These are phyloP conservation scores for Triops longicaudatus DNA, from an alignment of 1,140 invertebrate genomes.

Conservation along the genomic window DNA sequence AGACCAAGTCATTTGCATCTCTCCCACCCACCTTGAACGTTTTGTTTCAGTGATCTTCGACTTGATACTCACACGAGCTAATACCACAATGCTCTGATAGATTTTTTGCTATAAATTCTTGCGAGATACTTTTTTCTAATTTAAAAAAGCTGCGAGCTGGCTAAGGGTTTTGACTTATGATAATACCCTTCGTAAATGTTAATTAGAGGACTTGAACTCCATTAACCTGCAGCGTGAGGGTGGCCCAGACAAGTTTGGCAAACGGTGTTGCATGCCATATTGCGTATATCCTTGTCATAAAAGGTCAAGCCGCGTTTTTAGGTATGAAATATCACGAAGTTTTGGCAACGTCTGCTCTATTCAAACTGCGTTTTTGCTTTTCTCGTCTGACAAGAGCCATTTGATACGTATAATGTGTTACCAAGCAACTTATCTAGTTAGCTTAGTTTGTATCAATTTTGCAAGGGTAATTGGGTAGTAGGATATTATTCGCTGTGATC, in stretches of 20 bases:
- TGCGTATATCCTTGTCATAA: not conserved
- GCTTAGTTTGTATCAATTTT: not conserved
- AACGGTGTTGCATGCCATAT: not conserved
- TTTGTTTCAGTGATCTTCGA: too few species aligned
- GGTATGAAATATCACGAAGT: not conserved
- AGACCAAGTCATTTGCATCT: not conserved
- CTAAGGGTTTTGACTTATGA: not conserved
- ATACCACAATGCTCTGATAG: too few species aligned
- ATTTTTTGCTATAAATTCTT: too few species aligned
- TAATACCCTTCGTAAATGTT: not conserved
- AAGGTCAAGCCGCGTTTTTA: not conserved
- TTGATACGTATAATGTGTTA: not conserved
- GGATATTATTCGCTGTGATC: not conserved
- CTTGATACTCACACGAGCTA: too few species aligned
- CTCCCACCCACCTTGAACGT: not conserved
- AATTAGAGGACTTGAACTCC: constrained; percentile 11
- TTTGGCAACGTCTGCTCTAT: not conserved
- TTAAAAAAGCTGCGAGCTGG: not conserved
- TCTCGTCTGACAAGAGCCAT: not conserved
- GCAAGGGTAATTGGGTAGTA: not conserved
- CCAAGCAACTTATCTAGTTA: not conserved
- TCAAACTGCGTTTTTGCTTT: not conserved
- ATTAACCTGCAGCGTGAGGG: not conserved
- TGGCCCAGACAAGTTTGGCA: not conserved
- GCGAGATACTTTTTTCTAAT: not conserved